Percentiles rank a stretch among this genome's conserved stretches.
Conservation (phyloP, 1,140 invertebrate genomes). For the Ceratina australensis region DNA sequence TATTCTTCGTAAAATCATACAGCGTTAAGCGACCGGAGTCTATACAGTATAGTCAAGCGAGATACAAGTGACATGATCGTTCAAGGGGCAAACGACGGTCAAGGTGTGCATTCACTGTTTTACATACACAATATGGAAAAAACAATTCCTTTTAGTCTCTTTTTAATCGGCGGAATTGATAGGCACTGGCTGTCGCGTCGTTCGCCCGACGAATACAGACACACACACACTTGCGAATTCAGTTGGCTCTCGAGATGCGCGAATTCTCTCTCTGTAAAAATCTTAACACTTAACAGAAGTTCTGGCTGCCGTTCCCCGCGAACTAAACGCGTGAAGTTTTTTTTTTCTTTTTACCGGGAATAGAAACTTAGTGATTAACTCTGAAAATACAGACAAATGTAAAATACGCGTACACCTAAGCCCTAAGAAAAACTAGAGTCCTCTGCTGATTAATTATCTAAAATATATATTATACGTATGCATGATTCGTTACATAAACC, state of each 20-base stretch:
- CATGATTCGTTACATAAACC: conserved; percentile 49
- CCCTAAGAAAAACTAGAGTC: conserved; percentile 55
- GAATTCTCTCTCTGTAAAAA: conserved; percentile 49
- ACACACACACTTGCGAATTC: conserved; percentile 44
- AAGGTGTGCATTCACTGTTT: background rate
- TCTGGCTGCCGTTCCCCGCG: conserved; percentile 16
- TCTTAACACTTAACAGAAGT: conserved; percentile 31
- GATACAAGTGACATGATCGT: conserved; percentile 64
- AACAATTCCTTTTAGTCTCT: background rate
- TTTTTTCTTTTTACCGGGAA: background rate
- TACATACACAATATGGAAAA: background rate
- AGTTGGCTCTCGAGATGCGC: conserved; percentile 50
- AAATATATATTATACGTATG: conserved; percentile 53
- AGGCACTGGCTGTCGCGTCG: too few species aligned
- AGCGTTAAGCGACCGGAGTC: conserved; percentile 65
- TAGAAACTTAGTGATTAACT: conserved; percentile 52
- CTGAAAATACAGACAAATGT: conserved; percentile 53
- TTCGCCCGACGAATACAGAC: conserved; percentile 6
- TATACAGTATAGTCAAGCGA: conserved; percentile 65
- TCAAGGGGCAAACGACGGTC: conserved; percentile 48
- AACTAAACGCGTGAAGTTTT: conserved; percentile 18
- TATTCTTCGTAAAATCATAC: conserved; percentile 72
- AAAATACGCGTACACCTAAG: conserved; percentile 50
- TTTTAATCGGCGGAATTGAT: background rate
- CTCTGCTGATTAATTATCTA: conserved; percentile 56